These are phyloP conservation scores for Enteromius treurensis DNA, from an alignment of 2,797 vertebrate species.

Conservation along the genomic window DNA sequence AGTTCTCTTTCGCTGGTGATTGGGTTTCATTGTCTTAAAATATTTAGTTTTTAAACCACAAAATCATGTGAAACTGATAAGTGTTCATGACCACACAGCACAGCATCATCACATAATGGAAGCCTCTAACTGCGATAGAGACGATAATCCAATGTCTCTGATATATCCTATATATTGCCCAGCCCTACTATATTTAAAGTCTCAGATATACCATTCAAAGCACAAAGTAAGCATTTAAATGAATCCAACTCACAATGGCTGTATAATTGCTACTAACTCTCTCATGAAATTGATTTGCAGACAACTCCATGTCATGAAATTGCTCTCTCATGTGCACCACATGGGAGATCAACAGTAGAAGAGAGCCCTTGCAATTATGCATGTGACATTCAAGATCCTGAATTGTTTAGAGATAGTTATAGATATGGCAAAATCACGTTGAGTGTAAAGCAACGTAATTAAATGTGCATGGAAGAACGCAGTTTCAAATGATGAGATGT, in stretches of 20 bases:
- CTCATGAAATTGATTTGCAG: constrained; percentile 44
- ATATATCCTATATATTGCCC: background rate
- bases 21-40: background rate
- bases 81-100: background rate
- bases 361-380: constrained; percentile 41
- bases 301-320: constrained; percentile 34
- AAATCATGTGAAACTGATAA: background rate
- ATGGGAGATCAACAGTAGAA: constrained; percentile 26
- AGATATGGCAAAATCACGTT: constrained; percentile 46
- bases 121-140: background rate
- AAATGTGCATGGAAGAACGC: constrained; percentile 55
- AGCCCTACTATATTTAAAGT: background rate
- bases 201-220: background rate
- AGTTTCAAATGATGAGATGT: constrained; percentile 55
- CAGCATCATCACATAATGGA: background rate
- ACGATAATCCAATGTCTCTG: background rate
- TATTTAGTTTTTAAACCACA: background rate
- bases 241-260: constrained; percentile 2
- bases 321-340: constrained; percentile 14
- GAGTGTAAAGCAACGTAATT: constrained; percentile 56
- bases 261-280: constrained; percentile 45
- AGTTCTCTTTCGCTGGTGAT: background rate
- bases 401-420: constrained; percentile 37
- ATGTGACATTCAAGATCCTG: constrained; percentile 44
- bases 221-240: constrained; percentile 39